phyloP scores from a whole-genome alignment of 2,113 vertebrate species.

The Daubentonia madagascariensis region DNA sequence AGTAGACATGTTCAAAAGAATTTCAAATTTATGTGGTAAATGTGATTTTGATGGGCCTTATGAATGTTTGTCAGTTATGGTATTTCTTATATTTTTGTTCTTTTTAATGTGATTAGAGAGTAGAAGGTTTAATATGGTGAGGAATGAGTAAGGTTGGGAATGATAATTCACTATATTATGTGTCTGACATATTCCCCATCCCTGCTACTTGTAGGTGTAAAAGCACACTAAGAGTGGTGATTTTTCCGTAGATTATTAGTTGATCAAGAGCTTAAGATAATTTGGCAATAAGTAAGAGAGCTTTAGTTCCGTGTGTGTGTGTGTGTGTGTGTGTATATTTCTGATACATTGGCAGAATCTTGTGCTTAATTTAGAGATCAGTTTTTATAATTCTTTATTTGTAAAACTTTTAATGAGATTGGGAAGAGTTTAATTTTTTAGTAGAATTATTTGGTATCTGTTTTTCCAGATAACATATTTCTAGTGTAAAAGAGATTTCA shows the following conservation, averaged over 20 bases:
- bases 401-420: constrained; percentile 19
- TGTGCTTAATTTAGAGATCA: constrained; percentile 36
- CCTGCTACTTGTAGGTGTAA: neutral
- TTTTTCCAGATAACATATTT: constrained; percentile 34
- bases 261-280: constrained; percentile 10
- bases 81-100: constrained; percentile 41
- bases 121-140: constrained; percentile 27
- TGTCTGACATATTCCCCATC: neutral
- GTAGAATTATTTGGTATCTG: constrained; percentile 9
- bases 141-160: constrained; percentile 4
- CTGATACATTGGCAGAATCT: constrained; percentile 21
- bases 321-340: neutral
- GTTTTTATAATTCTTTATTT: constrained; percentile 30
- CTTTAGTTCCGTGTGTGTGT: neutral
- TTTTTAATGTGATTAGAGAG: constrained; percentile 39
- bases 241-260: constrained; percentile 20
- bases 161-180: constrained; percentile 4
- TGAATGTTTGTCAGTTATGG: neutral
- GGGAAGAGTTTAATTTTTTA: neutral
- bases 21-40: constrained; percentile 40
- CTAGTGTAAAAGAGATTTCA: neutral
- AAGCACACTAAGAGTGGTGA: neutral
- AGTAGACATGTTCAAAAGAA: constrained; percentile 47
- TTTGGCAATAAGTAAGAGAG: neutral
- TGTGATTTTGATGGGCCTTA: constrained; percentile 36